Evolutionary conservation across 1,140 invertebrate species (phyloP).

Genomic region (Sinella curviseta): DNA sequence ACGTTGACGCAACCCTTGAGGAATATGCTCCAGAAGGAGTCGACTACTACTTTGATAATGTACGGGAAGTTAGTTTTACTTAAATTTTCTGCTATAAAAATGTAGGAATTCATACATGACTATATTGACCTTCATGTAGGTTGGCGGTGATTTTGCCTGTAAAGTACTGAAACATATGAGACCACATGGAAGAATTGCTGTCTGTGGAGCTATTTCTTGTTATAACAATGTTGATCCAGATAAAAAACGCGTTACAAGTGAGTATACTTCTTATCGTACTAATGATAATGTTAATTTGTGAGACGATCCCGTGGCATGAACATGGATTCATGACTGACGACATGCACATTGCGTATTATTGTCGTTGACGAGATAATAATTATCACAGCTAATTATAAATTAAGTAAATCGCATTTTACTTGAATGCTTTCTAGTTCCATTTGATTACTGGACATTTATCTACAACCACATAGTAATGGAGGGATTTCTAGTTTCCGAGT

Average conservation of each 20-base stretch:
- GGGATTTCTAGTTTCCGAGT: neutral
- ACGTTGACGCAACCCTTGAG: conserved; percentile 61
- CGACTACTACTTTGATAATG: conserved; percentile 75
- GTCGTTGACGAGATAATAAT: too few relatives aligned
- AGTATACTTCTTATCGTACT: neutral
- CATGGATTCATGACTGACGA: neutral
- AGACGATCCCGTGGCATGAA: neutral
- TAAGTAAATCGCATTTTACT: too few relatives aligned
- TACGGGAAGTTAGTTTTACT: conserved; percentile 52
- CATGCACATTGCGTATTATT: too few relatives aligned
- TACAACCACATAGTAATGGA: conserved; percentile 21
- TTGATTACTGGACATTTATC: conserved; percentile 22
- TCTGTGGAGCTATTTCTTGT: conserved; percentile 66
- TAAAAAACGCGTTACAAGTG: conserved; percentile 11
- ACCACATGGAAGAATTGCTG: conserved; percentile 61
- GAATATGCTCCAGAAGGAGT: conserved; percentile 66
- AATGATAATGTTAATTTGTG: neutral
- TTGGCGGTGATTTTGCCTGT: conserved; percentile 66
- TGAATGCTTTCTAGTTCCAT: conserved; percentile 2
- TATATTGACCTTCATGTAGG: conserved; percentile 53
- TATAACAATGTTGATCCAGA: conserved; percentile 58
- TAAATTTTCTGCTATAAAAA: neutral
- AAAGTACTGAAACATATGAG: conserved; percentile 65
- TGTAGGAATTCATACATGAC: too few relatives aligned
- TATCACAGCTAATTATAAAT: too few relatives aligned